Base-by-base conservation (phyloP, 2,113 vertebrate genomes). In the Megaceryle torquata region DNA sequence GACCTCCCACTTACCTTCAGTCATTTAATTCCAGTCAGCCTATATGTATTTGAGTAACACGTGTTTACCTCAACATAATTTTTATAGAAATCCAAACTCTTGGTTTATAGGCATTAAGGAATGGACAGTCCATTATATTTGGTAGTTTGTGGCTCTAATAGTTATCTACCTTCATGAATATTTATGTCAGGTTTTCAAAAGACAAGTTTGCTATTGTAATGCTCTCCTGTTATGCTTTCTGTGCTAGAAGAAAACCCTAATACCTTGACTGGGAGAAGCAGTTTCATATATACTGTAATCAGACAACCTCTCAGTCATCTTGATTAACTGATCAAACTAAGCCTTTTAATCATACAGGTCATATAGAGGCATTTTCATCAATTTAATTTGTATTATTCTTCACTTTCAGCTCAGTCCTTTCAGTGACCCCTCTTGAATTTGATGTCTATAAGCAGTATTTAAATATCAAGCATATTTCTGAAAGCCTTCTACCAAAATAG, bases 381-480 rank as follows among this genome's bases (percentile, higher is more conserved):
- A 26, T 83, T 93, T 86, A 71, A 86, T 88, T 86, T 88, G 60
- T 86, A 60, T 86, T 92, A 59, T 88, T 92, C 51, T 88, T 93
- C 76, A 51, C 29, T 81, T 91, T 80, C 56, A 88, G 43, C 64
- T 74, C 35, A 67, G 15, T 57, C 31, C 28, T 74, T 96, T 91
- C 51, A 56, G 10, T 86, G 60, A 51, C 20, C 29, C 31, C 25
- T 81, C 92, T 84, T 88, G 51, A 91, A 78, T 93, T 88, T 69
- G 21, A 65, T 75, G 6, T 91, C 60, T 83, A 7, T 81, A 88
- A 86, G 51, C n/a, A 68, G 13, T 88, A 90, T 78, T 94, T 84
- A 64, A 91, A 84, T 84, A 88, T 67, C 51, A 89, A 64, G 48
- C 91, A 51, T 83, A 68, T 84, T 88, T 86, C 39, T 71, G 86